These are phyloP conservation scores for Seriola quinqueradiata DNA, from an alignment of 2,113 vertebrate genomes.

Conservation along the genomic window DNA sequence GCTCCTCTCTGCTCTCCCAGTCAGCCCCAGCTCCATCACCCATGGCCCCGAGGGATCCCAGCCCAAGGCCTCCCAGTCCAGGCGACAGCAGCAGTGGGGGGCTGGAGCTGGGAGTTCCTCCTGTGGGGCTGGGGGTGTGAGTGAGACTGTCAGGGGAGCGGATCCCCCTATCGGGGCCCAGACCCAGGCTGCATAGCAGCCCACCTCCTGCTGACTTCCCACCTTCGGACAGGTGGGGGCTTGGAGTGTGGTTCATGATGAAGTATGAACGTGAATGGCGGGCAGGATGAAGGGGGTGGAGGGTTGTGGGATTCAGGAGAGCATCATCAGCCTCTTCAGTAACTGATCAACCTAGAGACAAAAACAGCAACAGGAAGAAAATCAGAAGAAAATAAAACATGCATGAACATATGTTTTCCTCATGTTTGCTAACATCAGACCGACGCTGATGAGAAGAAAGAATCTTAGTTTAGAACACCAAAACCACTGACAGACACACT, in stretches of 20 bases:
- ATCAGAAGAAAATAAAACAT: not conserved
- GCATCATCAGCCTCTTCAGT: constrained; percentile 48
- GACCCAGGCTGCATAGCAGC: constrained; percentile 88
- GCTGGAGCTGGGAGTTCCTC: constrained; percentile 90
- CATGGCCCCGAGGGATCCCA: constrained; percentile 77
- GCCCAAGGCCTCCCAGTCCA: constrained; percentile 82
- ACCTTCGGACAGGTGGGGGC: constrained; percentile 83
- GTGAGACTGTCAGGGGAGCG: constrained; percentile 88
- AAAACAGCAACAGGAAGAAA: constrained; percentile 16
- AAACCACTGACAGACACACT: no score
- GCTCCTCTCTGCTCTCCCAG: constrained; percentile 97
- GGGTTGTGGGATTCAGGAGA: constrained; percentile 44
- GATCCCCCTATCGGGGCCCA: constrained; percentile 87
- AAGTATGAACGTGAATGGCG: constrained; percentile 18
- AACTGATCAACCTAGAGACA: constrained; percentile 45
- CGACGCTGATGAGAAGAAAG: no score
- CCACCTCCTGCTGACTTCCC: constrained; percentile 71
- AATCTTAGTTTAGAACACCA: no score
- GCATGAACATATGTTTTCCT: not conserved
- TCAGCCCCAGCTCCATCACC: constrained; percentile 82
- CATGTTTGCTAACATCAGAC: not conserved
- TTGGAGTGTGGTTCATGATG: constrained; percentile 86
- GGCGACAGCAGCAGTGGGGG: constrained; percentile 86
- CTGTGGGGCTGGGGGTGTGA: constrained; percentile 88
- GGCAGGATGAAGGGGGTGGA: constrained; percentile 11